Percentiles rank a stretch among this genome's conserved stretches.
phyloP scores from a whole-genome alignment of 1,140 invertebrate genomes.

The Orchestia grillus region DNA sequence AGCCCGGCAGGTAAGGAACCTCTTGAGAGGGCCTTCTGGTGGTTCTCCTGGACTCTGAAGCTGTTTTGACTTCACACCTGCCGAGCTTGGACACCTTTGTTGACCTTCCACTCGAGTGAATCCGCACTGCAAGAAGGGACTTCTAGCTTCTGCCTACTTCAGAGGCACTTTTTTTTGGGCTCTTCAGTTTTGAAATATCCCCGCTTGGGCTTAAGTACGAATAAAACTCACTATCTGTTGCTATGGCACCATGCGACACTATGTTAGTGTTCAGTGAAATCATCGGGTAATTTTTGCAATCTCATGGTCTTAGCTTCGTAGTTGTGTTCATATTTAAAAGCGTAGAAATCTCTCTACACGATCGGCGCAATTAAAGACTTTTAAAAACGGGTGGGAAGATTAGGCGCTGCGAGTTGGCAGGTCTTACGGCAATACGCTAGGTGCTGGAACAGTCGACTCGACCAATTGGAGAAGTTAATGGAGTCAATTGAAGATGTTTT shows the following conservation, averaged over 20 bases:
- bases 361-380: background rate
- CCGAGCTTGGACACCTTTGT: slow-evolving; percentile 43
- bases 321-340: background rate
- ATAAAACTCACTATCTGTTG: background rate
- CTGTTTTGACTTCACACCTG: slow-evolving; percentile 55
- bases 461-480: slow-evolving; percentile 44
- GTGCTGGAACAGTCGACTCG: background rate
- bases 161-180: background rate
- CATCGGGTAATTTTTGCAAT: background rate
- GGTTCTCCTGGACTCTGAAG: slow-evolving; percentile 47
- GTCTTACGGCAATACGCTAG: slow-evolving; percentile 4
- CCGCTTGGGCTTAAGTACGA: background rate
- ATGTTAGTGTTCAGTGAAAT: background rate
- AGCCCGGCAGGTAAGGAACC: slow-evolving; percentile 25
- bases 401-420: background rate
- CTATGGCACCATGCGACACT: background rate
- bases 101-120: slow-evolving; percentile 31
- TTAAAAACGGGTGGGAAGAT: background rate
- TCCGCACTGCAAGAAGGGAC: slow-evolving; percentile 13
- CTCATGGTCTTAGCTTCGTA: background rate
- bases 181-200: background rate
- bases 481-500: slow-evolving; percentile 49
- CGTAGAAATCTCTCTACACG: background rate
- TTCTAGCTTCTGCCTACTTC: background rate
- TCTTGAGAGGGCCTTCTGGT: background rate